phyloP scores from a whole-genome alignment of 1,140 invertebrate species.

The Euglossa dilemma region DNA sequence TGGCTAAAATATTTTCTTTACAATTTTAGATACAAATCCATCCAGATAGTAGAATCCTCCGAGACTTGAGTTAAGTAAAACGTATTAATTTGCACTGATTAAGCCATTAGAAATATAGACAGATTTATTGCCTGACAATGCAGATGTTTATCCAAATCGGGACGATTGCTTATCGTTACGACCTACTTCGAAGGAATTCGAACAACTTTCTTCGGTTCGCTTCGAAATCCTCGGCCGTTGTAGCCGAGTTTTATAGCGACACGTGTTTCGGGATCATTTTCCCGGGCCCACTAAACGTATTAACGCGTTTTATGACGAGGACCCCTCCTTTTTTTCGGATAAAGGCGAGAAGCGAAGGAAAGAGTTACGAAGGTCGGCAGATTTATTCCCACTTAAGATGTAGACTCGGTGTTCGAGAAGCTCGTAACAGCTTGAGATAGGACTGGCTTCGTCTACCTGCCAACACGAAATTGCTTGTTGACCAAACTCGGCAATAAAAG shows the following conservation, averaged over 20 bases:
- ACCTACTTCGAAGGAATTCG: neutral
- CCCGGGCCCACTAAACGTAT: constrained; percentile 6
- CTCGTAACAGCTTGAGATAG: constrained; percentile 41
- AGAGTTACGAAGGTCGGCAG: constrained; percentile 45
- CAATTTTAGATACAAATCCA: too few relatives aligned
- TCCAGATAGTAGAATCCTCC: too few relatives aligned
- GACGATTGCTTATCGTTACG: neutral
- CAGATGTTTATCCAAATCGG: too few relatives aligned
- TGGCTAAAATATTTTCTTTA: too few relatives aligned
- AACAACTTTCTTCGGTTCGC: neutral
- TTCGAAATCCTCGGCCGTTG: neutral
- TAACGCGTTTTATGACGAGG: constrained; percentile 31
- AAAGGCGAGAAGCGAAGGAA: constrained; percentile 31
- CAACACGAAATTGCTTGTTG: constrained; percentile 66
- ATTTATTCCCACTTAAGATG: constrained; percentile 53
- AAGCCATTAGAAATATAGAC: too few relatives aligned
- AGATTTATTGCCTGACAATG: too few relatives aligned
- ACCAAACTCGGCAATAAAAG: constrained; percentile 68
- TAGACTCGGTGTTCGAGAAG: constrained; percentile 42
- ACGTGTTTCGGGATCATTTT: constrained; percentile 14
- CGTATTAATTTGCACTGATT: too few relatives aligned
- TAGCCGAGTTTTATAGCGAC: neutral
- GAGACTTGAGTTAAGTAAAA: too few relatives aligned
- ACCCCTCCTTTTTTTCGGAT: constrained; percentile 3
- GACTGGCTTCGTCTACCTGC: constrained; percentile 65